Evolutionary conservation across 1,140 invertebrate species (phyloP).

Genomic region (Onthophagus taurus): DNA sequence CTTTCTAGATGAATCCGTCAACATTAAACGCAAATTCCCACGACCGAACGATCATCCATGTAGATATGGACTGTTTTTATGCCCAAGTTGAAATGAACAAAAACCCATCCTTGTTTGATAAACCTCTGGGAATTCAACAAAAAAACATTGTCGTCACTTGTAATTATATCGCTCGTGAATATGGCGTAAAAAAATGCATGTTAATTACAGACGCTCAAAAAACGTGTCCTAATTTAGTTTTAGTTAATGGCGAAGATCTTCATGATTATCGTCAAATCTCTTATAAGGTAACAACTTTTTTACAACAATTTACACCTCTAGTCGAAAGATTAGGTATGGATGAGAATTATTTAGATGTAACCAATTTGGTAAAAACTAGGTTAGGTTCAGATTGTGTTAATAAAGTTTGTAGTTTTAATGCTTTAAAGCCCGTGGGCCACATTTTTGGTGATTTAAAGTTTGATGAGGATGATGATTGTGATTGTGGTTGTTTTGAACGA

Average conservation of each 20-base stretch:
- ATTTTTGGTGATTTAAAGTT: constrained; percentile 46
- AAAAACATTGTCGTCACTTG: constrained; percentile 71
- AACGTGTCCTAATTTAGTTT: constrained; percentile 55
- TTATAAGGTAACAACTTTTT: constrained; percentile 52
- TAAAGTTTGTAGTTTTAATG: too few species aligned
- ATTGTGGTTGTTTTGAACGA: constrained; percentile 59
- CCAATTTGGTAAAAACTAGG: constrained; percentile 50
- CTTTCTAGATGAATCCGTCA: constrained; percentile 13
- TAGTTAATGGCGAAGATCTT: constrained; percentile 67
- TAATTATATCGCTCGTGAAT: constrained; percentile 65
- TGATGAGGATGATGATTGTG: constrained; percentile 46
- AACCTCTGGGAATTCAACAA: constrained; percentile 67
- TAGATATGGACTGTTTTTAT: constrained; percentile 75
- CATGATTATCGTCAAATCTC: constrained; percentile 62
- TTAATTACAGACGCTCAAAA: constrained; percentile 54
- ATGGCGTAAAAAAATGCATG: constrained; percentile 66
- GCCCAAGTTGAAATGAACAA: constrained; percentile 71
- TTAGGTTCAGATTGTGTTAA: constrained; percentile 32
- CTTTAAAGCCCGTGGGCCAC: constrained; percentile 42
- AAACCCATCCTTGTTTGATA: constrained; percentile 50
- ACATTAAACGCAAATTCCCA: constrained; percentile 35
- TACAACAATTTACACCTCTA: constrained; percentile 55
- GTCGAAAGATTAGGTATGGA: constrained; percentile 73
- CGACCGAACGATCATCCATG: constrained; percentile 57
- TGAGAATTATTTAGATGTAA: constrained; percentile 70